Evolutionary conservation across 37 sponge, comb jelly and placozoan species (phyloP).

Genomic region (Petrosia ficiformis): DNA sequence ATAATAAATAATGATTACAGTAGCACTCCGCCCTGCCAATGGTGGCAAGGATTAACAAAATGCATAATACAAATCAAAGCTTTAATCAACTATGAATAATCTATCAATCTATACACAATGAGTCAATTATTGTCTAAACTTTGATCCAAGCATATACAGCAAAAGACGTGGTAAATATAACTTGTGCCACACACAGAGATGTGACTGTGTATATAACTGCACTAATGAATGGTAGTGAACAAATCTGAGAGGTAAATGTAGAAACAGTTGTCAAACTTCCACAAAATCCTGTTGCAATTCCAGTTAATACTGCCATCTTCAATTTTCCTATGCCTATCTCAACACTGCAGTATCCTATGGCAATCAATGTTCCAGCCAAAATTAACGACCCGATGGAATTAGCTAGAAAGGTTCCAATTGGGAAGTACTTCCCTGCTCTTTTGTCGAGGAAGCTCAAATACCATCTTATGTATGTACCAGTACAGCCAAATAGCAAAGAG

Average conservation of each 20-base stretch:
- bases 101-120: too few species aligned
- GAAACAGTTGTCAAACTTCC: constrained; percentile 72
- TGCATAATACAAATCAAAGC: too few species aligned
- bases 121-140: too few species aligned
- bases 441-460: constrained; percentile 38
- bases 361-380: constrained; percentile 8
- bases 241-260: constrained; percentile 45
- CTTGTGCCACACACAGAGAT: constrained; percentile 38
- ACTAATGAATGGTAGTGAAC: constrained; percentile 14
- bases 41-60: too few species aligned
- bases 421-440: constrained; percentile 11
- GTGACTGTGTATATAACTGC: constrained; percentile 21
- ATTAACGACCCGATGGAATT: constrained; percentile 45
- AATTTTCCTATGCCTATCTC: background rate
- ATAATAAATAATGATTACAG: background rate
- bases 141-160: constrained; percentile 14
- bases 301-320: constrained; percentile 1
- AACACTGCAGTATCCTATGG: background rate
- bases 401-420: constrained; percentile 53
- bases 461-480: constrained; percentile 56
- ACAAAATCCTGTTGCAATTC: constrained; percentile 56
- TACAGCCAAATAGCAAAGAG: constrained; percentile 16
- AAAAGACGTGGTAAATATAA: constrained; percentile 17
- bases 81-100: too few species aligned
- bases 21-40: too few species aligned